Conservation (phyloP, 2,113 vertebrate species). For the Sphyrna mokarran region DNA sequence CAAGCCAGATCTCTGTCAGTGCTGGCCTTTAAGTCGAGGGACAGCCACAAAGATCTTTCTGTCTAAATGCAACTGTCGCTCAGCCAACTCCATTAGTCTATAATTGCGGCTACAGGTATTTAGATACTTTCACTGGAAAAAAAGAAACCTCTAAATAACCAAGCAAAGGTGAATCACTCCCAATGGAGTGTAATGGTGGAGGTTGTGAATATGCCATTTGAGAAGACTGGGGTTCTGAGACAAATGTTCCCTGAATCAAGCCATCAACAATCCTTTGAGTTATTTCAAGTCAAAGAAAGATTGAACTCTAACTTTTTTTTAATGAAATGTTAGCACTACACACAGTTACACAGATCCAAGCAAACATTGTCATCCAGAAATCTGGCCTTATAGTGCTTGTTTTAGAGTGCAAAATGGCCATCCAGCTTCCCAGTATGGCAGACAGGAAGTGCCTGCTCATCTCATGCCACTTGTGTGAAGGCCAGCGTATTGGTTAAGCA, state of each 20-base stretch:
- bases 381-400: background rate
- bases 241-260: background rate
- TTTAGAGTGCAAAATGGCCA: background rate
- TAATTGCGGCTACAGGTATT: conserved; percentile 28
- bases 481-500: background rate
- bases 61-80: background rate
- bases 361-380: background rate
- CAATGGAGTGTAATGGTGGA: background rate
- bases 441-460: too few species aligned
- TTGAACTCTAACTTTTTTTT: background rate
- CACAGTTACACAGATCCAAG: background rate
- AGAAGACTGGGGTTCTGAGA: background rate
- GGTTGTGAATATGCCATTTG: background rate
- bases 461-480: background rate
- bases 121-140: background rate
- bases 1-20: conserved; percentile 21
- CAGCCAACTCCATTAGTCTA: conserved; percentile 30
- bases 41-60: conserved; percentile 25
- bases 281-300: background rate
- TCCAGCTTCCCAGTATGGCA: background rate
- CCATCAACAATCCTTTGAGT: background rate
- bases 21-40: background rate
- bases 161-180: conserved; percentile 2
- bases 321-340: background rate
- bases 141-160: background rate